Percentiles rank a stretch among this genome's conserved stretches.
Evolutionary conservation across 2,888 invertebrate genomes (phyloP).

Genomic region (Fragum sueziense): DNA sequence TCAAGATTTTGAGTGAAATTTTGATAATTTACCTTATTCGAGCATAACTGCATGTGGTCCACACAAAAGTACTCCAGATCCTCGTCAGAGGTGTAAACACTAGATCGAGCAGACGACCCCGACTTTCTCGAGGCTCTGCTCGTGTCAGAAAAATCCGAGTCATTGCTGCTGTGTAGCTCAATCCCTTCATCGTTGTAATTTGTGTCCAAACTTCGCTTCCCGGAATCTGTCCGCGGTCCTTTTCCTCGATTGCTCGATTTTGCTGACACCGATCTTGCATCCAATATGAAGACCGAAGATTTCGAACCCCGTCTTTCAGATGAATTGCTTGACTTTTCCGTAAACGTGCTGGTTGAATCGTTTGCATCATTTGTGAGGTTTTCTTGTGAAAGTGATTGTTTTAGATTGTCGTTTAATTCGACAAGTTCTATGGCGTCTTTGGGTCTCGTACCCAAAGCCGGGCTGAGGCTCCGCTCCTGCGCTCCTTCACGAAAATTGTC

Average conservation of each 20-base stretch:
- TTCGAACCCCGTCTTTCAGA: not conserved
- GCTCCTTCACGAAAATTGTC: constrained; percentile 2
- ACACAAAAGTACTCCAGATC: constrained; percentile 54
- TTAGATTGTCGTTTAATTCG: constrained; percentile 17
- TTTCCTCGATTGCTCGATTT: not conserved
- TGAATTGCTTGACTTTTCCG: not conserved
- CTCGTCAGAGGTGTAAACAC: constrained; percentile 14
- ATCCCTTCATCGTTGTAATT: constrained; percentile 5
- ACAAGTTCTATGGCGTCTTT: constrained; percentile 41
- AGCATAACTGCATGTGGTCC: constrained; percentile 52
- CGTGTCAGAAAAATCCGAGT: constrained; percentile 18
- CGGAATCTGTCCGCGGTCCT: not conserved
- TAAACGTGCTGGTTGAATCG: constrained; percentile 10
- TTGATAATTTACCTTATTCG: constrained; percentile 33
- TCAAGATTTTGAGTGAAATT: not conserved
- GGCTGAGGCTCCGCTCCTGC: constrained; percentile 38
- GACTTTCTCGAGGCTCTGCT: constrained; percentile 20
- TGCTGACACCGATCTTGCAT: not conserved
- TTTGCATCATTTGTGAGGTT: not conserved
- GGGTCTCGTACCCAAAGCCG: constrained; percentile 24
- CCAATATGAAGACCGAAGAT: not conserved
- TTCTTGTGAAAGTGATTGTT: not conserved
- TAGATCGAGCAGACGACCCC: constrained; percentile 5
- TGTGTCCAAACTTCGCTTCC: not conserved
- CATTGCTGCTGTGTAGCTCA: constrained; percentile 16